A percentile compares a stretch with the other conserved stretches of the same genome.
These are phyloP conservation scores for Alethe castanea DNA, from an alignment of 2,113 vertebrate species.

Conservation along the genomic window DNA sequence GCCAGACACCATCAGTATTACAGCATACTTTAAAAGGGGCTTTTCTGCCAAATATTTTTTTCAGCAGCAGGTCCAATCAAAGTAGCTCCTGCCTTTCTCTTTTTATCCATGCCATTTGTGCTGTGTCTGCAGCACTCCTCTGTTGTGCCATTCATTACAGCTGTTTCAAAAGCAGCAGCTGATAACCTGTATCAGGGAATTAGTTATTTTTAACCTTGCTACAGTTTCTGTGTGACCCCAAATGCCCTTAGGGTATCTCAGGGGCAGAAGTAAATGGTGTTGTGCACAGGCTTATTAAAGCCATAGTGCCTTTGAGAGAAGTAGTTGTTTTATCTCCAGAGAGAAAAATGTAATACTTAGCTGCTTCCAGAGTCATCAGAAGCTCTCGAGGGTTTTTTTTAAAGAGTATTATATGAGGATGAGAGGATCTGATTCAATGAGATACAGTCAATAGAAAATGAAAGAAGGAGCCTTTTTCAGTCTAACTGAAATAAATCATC, in stretches of 20 bases:
- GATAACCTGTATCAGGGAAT: background rate
- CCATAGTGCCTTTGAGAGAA: background rate
- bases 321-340: background rate
- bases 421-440: background rate
- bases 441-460: background rate
- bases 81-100: background rate
- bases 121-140: background rate
- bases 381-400: background rate
- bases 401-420: background rate
- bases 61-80: background rate
- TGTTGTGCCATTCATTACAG: background rate
- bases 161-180: conserved; percentile 4
- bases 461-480: background rate
- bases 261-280: background rate
- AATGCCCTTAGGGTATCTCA: background rate
- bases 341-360: background rate
- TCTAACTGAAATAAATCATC: background rate
- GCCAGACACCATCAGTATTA: background rate
- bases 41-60: background rate
- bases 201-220: conserved; percentile 34
- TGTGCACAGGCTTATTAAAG: background rate
- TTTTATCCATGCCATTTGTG: background rate
- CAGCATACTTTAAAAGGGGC: background rate
- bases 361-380: background rate
- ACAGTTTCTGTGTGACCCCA: background rate